Percentiles rank a stretch among this genome's conserved stretches.
Evolutionary conservation across 2,113 vertebrate species (phyloP).

Genomic region (Labeo rohita): DNA sequence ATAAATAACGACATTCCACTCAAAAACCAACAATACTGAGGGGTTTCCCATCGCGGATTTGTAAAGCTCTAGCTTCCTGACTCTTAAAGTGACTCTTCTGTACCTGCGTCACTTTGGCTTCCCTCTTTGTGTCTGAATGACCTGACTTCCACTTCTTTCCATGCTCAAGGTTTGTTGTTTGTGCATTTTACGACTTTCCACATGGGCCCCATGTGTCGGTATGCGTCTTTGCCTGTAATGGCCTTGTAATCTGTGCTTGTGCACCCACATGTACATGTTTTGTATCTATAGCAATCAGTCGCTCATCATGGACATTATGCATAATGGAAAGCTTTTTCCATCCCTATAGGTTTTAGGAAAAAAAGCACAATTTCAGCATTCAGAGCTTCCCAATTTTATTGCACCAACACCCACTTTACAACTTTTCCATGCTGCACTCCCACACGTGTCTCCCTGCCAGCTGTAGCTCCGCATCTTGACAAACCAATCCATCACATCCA

Average conservation of each 20-base stretch:
- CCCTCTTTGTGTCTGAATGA: constrained; percentile 60
- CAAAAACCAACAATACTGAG: constrained; percentile 65
- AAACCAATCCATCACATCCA: constrained; percentile 20
- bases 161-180: constrained; percentile 27
- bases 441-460: constrained; percentile 33
- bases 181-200: constrained; percentile 45
- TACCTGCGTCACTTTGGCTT: constrained; percentile 65
- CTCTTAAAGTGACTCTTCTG: constrained; percentile 40
- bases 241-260: background rate
- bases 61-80: constrained; percentile 66
- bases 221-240: background rate
- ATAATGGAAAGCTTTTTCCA: constrained; percentile 1
- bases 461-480: background rate
- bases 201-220: constrained; percentile 40
- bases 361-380: constrained; percentile 56
- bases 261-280: constrained; percentile 13
- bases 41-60: constrained; percentile 63
- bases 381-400: constrained; percentile 53
- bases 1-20: constrained; percentile 54
- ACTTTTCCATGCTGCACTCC: constrained; percentile 37
- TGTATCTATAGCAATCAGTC: background rate
- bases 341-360: background rate
- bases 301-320: background rate
- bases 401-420: constrained; percentile 68
- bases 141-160: constrained; percentile 50